Evolutionary conservation across 2,888 invertebrate genomes (phyloP), one percentile per base, ranked within the genome.

Genomic region (Sinotaia quadrata): DNA sequence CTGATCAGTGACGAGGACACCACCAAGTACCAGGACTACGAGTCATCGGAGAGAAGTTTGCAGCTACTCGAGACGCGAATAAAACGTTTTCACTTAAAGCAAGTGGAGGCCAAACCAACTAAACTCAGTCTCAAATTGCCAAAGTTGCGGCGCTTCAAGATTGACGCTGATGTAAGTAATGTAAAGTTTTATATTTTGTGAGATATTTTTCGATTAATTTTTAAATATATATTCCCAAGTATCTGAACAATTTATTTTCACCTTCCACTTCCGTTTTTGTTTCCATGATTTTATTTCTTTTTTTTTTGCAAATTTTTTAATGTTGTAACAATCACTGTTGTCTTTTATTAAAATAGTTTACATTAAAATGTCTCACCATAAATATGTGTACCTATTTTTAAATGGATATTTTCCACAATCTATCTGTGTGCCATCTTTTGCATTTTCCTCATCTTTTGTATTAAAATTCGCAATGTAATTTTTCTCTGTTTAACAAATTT

Each of bases 1-100:
- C 66, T 76, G 37, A 78, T 83, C 54, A 75, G 78, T 18, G 75
- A 78, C 34, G 65, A 78, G 18, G 51, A 74, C 51, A 51, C 69
- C 10, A 36, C 67, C 5, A 61, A 69, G 31, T 59, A 67, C 15
- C 24, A 67, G 15, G 84, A 85, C 68, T 84, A 78, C 68, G 82
- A 84, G 60, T 81, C 83, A 1, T 81, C 81, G 27, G 84, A 84
- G 15, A 75, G 71, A 29, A 78, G 82, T 4, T 74, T 86, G 33
- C 71, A 71, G 1, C 71, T 79, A 29, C 75, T 86, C 12, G 86
- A 86, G 69, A 76, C 77, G 59, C 74, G 83, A 29, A 76, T 84
- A 57, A 75, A 77, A 58, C 77, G 79, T 8, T 84, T 84, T 72
- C 80, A 81, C 63, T 65, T 80, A 15, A 79, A 79, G 62, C 78